Percentiles rank a stretch among this genome's conserved stretches.
These are phyloP conservation scores for Sparidentex hasta DNA, from an alignment of 2,797 vertebrate species.

Conservation along the genomic window DNA sequence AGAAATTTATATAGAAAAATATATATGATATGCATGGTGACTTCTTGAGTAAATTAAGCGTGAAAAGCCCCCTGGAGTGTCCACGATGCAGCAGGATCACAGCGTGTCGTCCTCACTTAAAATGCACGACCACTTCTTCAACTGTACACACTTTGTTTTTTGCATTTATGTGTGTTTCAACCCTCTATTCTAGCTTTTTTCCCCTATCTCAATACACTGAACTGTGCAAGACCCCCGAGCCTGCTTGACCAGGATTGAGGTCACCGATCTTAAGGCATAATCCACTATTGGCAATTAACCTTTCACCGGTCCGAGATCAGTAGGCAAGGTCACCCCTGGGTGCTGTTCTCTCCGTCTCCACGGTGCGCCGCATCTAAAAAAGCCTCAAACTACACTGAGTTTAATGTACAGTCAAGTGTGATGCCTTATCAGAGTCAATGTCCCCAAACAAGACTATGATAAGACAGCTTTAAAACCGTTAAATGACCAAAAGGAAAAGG, in stretches of 20 bases:
- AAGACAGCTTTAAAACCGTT: conserved; percentile 18
- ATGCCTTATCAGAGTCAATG: conserved; percentile 50
- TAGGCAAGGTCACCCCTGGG: conserved; percentile 86
- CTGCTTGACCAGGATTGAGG: conserved; percentile 77
- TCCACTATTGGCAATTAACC: conserved; percentile 88
- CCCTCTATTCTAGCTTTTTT: conserved; percentile 13
- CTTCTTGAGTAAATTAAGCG: conserved; percentile 11
- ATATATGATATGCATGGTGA: background rate
- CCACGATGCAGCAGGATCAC: conserved; percentile 11
- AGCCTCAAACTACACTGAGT: conserved; percentile 62
- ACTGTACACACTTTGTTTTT: conserved; percentile 36
- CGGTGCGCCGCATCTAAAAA: conserved; percentile 73
- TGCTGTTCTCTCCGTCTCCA: conserved; percentile 77
- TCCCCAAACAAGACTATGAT: conserved; percentile 16
- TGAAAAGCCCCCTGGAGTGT: background rate
- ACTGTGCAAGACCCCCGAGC: conserved; percentile 58
- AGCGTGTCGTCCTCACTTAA: conserved; percentile 26
- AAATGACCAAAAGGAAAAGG: background rate
- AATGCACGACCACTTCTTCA: conserved; percentile 43
- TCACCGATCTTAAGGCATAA: conserved; percentile 84
- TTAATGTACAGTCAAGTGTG: conserved; percentile 44
- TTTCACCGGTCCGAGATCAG: conserved; percentile 85
- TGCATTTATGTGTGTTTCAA: conserved; percentile 13
- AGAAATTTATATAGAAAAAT: background rate
- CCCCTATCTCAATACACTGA: conserved; percentile 63